Conservation (phyloP, 2,797 vertebrate genomes). For the Lepus townsendii region DNA sequence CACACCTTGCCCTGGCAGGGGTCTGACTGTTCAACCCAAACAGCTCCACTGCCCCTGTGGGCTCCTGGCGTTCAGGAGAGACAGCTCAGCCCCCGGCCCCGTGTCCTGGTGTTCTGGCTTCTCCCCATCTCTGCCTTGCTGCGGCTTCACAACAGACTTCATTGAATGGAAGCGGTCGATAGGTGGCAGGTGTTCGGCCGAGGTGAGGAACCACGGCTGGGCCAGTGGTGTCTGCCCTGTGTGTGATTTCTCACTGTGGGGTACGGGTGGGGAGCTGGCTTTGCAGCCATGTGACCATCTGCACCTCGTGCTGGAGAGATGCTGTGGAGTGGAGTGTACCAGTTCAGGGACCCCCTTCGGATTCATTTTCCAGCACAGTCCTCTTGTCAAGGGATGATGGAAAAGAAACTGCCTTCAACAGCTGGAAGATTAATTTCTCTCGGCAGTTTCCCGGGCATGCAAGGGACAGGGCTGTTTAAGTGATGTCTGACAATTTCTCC, state of each 20-base stretch:
- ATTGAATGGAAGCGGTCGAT: background rate
- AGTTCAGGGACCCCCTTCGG: slow-evolving; percentile 79
- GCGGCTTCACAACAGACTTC: background rate
- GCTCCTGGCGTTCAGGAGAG: background rate
- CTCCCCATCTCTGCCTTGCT: background rate
- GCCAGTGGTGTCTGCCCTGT: background rate
- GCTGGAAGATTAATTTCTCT: slow-evolving; percentile 82
- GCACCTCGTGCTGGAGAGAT: background rate
- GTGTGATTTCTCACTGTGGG: background rate
- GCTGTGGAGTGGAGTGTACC: slow-evolving; percentile 60
- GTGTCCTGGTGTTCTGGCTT: background rate
- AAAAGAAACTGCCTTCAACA: slow-evolving; percentile 84
- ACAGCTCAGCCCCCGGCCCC: background rate
- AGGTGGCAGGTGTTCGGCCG: slow-evolving; percentile 42
- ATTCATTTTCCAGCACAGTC: slow-evolving; percentile 78
- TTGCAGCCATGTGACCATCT: background rate
- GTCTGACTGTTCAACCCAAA: background rate
- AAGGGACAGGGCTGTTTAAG: slow-evolving; percentile 69
- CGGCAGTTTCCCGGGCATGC: slow-evolving; percentile 59
- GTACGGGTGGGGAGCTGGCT: background rate
- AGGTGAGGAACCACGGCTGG: background rate
- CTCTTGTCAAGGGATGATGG: slow-evolving; percentile 82
- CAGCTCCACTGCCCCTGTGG: background rate
- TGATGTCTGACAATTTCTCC: slow-evolving; percentile 76
- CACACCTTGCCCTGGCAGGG: background rate